Evolutionary conservation across 2,113 vertebrate species (phyloP).

Genomic region (Ammodramus savannarum): DNA sequence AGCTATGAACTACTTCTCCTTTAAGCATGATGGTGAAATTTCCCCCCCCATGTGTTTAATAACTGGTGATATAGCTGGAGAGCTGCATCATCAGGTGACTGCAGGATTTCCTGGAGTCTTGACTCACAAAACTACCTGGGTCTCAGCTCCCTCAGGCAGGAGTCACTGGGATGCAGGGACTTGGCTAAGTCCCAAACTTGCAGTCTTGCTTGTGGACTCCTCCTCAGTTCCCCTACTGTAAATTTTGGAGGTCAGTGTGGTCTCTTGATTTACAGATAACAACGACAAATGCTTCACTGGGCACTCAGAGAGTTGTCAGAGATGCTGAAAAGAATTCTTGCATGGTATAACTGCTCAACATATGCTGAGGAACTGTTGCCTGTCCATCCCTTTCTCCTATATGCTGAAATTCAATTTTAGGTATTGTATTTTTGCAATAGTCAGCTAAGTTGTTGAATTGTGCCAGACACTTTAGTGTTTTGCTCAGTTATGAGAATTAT

Average conservation of each 20-base stretch:
- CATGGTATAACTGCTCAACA: not conserved
- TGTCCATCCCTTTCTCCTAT: not conserved
- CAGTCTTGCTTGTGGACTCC: not conserved
- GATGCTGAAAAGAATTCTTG: not conserved
- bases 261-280: accelerated
- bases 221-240: not conserved
- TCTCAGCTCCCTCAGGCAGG: accelerated
- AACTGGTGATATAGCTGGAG: not conserved
- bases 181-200: not conserved
- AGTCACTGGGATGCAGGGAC: not conserved
- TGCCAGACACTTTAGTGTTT: not conserved
- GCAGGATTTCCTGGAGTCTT: not conserved
- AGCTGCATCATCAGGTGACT: accelerated
- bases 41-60: not conserved
- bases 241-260: not conserved
- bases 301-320: not conserved
- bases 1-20: not conserved
- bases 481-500: not conserved
- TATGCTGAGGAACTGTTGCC: not conserved
- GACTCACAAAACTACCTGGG: not conserved
- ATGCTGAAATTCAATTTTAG: not conserved
- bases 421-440: not conserved
- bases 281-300: not conserved
- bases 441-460: not conserved
- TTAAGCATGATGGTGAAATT: not conserved